Evolutionary conservation across 1,140 invertebrate species (phyloP).

Genomic region (Drosophila insularis): DNA sequence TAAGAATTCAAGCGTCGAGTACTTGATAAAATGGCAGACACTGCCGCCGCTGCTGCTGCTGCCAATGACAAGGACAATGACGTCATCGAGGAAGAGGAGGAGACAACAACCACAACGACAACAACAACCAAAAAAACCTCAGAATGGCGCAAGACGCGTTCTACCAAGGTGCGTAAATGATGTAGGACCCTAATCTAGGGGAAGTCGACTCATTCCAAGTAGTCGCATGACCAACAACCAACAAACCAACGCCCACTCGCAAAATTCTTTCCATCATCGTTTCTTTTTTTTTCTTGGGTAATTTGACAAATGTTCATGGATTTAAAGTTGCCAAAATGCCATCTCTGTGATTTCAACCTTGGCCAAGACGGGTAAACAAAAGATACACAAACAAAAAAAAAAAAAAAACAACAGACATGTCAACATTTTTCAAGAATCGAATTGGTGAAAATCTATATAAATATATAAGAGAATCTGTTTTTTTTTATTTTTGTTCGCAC

Average conservation of each 20-base stretch:
- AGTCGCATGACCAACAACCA: conserved; percentile 53
- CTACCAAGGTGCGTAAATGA: conserved; percentile 67
- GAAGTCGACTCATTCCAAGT: conserved; percentile 30
- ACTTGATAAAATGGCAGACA: conserved; percentile 71
- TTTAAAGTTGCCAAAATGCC: conserved; percentile 70
- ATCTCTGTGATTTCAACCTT: conserved; percentile 18
- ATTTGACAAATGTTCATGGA: conserved; percentile 69
- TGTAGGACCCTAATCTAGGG: conserved; percentile 2
- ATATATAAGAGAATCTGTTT: not conserved
- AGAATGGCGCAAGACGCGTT: conserved; percentile 77
- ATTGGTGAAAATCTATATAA: conserved; percentile 4
- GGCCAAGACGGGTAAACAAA: conserved; percentile 18
- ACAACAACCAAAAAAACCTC: conserved; percentile 71
- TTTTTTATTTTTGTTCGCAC: not conserved
- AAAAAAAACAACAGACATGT: conserved; percentile 8
- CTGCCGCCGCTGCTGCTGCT: conserved; percentile 20
- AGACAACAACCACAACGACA: conserved; percentile 62
- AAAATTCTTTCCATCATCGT: conserved; percentile 30
- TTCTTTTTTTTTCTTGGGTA: not conserved
- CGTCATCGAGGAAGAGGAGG: conserved; percentile 61
- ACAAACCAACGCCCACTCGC: conserved; percentile 40
- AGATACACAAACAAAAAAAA: not conserved
- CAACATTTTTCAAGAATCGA: conserved; percentile 16
- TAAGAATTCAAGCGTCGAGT: conserved; percentile 50
- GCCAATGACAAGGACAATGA: conserved; percentile 65